Evolutionary conservation across 2,888 invertebrate genomes (phyloP).

Genomic region (Epinotia nisella): DNA sequence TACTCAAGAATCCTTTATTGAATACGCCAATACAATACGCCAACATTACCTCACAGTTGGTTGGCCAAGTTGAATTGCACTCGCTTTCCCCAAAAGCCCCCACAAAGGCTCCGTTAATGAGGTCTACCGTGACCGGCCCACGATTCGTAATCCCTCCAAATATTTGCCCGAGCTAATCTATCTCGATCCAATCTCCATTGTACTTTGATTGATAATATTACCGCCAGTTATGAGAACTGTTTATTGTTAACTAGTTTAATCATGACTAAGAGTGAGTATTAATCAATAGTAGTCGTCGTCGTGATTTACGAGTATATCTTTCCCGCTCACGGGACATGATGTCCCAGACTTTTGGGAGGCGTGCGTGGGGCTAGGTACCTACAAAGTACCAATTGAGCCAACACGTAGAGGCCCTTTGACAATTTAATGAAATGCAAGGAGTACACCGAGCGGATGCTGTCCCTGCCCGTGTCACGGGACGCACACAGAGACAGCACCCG

Average conservation of each 20-base stretch:
- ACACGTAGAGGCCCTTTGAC: too few species aligned
- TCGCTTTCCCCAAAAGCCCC: conserved; percentile 11
- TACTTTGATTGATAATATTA: conserved; percentile 26
- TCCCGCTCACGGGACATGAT: too few species aligned
- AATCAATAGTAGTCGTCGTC: background rate
- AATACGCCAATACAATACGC: background rate
- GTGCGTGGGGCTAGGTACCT: too few species aligned
- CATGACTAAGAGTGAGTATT: background rate
- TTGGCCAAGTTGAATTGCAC: background rate
- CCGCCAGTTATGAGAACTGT: conserved; percentile 12
- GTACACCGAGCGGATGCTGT: too few species aligned
- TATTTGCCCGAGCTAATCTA: conserved; percentile 24
- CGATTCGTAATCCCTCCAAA: conserved; percentile 29
- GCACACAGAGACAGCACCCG: too few species aligned
- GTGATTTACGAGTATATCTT: background rate
- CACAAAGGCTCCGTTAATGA: conserved; percentile 26
- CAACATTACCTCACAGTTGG: background rate
- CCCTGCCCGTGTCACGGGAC: too few species aligned
- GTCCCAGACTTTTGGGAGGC: too few species aligned
- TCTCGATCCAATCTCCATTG: conserved; percentile 26
- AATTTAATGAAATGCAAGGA: too few species aligned
- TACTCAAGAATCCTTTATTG: background rate
- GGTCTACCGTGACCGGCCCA: conserved; percentile 21
- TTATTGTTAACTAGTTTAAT: conserved; percentile 12
- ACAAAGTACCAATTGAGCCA: too few species aligned